Evolutionary conservation across 1,140 invertebrate genomes (phyloP), one percentile per base, ranked within the genome.

Genomic region (Euwallacea similis): DNA sequence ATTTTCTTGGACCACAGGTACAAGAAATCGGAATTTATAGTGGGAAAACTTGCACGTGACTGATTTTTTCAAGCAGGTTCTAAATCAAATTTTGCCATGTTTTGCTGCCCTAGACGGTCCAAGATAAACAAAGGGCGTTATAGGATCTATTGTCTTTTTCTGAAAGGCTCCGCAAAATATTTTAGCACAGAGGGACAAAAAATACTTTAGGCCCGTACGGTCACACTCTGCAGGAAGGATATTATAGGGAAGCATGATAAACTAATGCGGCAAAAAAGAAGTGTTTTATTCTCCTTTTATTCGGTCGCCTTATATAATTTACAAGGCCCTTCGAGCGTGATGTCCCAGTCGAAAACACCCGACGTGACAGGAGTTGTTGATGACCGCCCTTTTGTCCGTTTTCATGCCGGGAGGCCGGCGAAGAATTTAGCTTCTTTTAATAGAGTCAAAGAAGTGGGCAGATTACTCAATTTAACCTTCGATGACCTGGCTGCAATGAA

Each of bases 71-170:
- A 42, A 60, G 58, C n/a, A 60, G 58, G 21, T 60, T 60, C 58
- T 60, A 60, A 60, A 60, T 60, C 58, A 60, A 60, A 42, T 60
- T 60, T 60, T 60, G 33, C 42, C 42, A 42, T 60, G 42, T 60
- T 60, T 60, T 60, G 58, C 58, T 42, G 58, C 11, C 42, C 58
- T 60, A 13, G 58, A n/a, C 33, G n/a, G 58, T 60, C 42, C 33
- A 60, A 60, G 58, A 60, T 60, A 60, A 60, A 60, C 58, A 60
- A 60, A 60, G 58, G 58, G 58, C 33, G 58, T 42, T 33, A 41
- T 59, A n/a, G 56, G 56, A 59, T 59, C 56, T 59, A 59, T 60
- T 60, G 58, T 60, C 21, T 60, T 60, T 60, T 60, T 60, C 9
- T 50, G 46, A 33, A 33, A 33, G 21, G 21, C 21, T 33, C 21